Percentiles rank a stretch among this genome's conserved stretches.
Conservation (phyloP, 2,888 invertebrate species). For the Pyrrhia umbra region DNA sequence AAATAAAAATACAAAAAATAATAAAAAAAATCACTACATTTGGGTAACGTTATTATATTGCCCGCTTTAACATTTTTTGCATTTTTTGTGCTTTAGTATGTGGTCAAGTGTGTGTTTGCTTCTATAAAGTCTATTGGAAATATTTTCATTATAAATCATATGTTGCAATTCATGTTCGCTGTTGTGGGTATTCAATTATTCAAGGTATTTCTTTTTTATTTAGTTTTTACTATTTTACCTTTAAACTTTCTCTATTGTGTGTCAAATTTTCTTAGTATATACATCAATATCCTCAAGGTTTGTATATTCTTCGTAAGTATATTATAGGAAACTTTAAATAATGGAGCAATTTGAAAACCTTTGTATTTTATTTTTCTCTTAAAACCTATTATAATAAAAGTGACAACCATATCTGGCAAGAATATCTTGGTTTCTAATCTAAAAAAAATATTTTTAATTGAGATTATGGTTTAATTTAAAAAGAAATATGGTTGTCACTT, state of each 20-base stretch:
- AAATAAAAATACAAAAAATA: constrained; percentile 52
- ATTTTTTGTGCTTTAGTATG: constrained; percentile 93
- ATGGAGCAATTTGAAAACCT: too few relatives aligned
- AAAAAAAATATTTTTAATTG: too few relatives aligned
- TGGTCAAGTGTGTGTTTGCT: constrained; percentile 99
- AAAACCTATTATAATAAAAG: too few relatives aligned
- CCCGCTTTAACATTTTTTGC: constrained; percentile 64
- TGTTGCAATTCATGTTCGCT: constrained; percentile 99
- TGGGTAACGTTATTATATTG: constrained; percentile 78
- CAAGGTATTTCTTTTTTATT: constrained; percentile 92
- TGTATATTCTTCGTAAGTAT: too few relatives aligned
- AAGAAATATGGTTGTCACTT: constrained; percentile 40
- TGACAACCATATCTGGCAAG: too few relatives aligned
- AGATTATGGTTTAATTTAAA: too few relatives aligned
- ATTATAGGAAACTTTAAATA: too few relatives aligned
- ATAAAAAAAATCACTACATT: constrained; percentile 61
- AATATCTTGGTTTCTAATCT: too few relatives aligned
- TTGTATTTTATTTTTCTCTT: too few relatives aligned
- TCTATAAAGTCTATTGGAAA: constrained; percentile 99
- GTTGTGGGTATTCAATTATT: constrained; percentile 99
- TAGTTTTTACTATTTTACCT: neutral
- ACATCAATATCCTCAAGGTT: too few relatives aligned
- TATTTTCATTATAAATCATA: constrained; percentile 99
- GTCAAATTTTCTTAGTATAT: too few relatives aligned
- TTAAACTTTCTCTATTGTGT: too few relatives aligned